Evolutionary conservation across 2,113 vertebrate species (phyloP).

Genomic region (Xiphophorus maculatus): DNA sequence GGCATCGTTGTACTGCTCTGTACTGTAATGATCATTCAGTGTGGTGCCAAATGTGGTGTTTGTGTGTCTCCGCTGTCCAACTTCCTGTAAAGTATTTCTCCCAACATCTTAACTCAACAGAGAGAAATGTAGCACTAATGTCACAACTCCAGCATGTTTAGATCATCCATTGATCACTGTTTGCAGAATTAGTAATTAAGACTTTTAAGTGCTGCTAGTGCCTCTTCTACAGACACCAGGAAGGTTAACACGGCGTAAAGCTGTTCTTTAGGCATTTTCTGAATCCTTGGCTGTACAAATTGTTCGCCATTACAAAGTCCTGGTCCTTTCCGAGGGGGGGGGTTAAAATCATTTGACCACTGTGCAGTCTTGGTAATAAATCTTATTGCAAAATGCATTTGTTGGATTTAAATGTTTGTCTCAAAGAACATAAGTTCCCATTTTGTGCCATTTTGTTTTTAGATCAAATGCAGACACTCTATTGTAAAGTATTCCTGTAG

Average conservation of each 20-base stretch:
- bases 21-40: conserved; percentile 47
- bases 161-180: conserved; percentile 4
- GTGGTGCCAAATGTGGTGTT: conserved; percentile 69
- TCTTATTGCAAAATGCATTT: background rate
- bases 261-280: too few species aligned
- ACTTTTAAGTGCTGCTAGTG: conserved; percentile 6
- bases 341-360: background rate
- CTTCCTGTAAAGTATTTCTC: conserved; percentile 27
- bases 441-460: background rate
- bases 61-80: conserved; percentile 47
- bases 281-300: background rate
- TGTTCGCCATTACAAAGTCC: background rate
- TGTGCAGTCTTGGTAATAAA: background rate
- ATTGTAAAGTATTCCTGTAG: background rate
- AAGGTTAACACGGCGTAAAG: too few species aligned
- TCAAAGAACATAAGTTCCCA: background rate
- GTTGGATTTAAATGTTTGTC: background rate
- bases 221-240: too few species aligned
- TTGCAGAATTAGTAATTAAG: conserved; percentile 16
- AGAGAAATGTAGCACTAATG: conserved; percentile 69
- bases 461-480: background rate
- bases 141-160: conserved; percentile 25
- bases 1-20: conserved; percentile 34
- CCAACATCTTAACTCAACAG: conserved; percentile 19
- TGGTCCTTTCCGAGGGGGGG: background rate